phyloP scores from a whole-genome alignment of 2,888 invertebrate genomes.

The Emmelina monodactyla region DNA sequence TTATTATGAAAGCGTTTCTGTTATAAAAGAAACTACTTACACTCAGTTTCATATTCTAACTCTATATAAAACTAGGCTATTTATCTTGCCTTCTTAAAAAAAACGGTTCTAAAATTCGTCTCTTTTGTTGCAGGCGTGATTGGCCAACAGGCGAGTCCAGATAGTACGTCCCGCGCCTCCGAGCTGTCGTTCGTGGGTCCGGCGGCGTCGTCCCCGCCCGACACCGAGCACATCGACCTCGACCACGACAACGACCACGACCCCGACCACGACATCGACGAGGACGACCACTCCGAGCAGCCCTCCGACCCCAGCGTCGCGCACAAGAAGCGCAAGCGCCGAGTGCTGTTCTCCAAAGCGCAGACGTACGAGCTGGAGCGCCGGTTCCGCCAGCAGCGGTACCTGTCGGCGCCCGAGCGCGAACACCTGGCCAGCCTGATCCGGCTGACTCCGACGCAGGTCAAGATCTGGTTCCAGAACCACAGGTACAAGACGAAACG shows the following conservation, averaged over 20 bases:
- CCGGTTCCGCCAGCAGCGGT: constrained; percentile 94
- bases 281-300: constrained; percentile 59
- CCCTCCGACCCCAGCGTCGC: constrained; percentile 47
- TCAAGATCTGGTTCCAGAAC: constrained; percentile 99
- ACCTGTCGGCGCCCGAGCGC: constrained; percentile 96
- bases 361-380: constrained; percentile 97
- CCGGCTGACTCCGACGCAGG: constrained; percentile 95
- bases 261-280: constrained; percentile 67
- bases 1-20: no score
- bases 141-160: constrained; percentile 82
- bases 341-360: constrained; percentile 96
- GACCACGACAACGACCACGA: constrained; percentile 37
- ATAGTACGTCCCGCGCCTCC: constrained; percentile 87
- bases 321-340: constrained; percentile 91
- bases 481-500: constrained; percentile 99
- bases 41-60: no score
- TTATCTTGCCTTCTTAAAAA: no score
- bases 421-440: constrained; percentile 96
- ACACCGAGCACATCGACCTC: constrained; percentile 34
- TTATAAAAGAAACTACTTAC: no score
- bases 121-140: constrained; percentile 50
- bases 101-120: no score
- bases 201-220: constrained; percentile 43
- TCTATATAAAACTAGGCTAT: no score
- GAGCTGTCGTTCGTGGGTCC: constrained; percentile 70